Base-by-base conservation (phyloP, 2,888 invertebrate species). In the Acleris holmiana region DNA sequence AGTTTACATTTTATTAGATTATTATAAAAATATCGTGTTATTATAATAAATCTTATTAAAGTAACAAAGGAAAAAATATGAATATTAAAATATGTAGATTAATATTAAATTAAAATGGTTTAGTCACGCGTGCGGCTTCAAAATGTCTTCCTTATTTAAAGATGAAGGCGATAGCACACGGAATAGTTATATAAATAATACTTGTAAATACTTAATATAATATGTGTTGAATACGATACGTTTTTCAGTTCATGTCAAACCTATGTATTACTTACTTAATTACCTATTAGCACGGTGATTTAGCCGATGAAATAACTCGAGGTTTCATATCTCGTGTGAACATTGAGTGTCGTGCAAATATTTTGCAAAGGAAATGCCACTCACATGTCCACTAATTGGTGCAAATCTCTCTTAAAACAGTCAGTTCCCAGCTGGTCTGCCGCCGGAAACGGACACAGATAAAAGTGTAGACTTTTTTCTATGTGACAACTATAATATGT, bases 361-460 rank as follows among this genome's bases (percentile, higher is more conserved):
- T 17, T 41, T 53, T 35, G 46, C 7, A 18, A 23, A 51, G 58
- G 64, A 64, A 41, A 64, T 47, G 53, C 48, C 64, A 23, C 47
- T 58, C 51, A 58, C 21, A 19, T 54, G 40, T 54, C 29, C 40
- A 41, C 19, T 51, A 47, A 61, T 53, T 55, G 44, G 23, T 44
- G 21, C 23, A 19, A 54, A 41, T 40, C 21, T 54, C 41, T 54
- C 10, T 15, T 18, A 4, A 55, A 17, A 19, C 15, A 54, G 15
- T 13, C 21, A 35, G 19, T 44, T 44, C 55, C 2, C 23, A 44
- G 44, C 17, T 7, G n/a, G 54, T 10, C n/a, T 18, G n/a, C 21
- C 17, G 8, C 4, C 64, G 55, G 67, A 67, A 60, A 44, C 53
- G 44, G 61, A 41, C 48, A 59, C 56, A 67, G 67, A 69, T 63